A percentile compares a stretch with the other conserved stretches of the same genome.
Evolutionary conservation across 2,797 vertebrate genomes (phyloP).

Genomic region (Eurystomus glaucurus): DNA sequence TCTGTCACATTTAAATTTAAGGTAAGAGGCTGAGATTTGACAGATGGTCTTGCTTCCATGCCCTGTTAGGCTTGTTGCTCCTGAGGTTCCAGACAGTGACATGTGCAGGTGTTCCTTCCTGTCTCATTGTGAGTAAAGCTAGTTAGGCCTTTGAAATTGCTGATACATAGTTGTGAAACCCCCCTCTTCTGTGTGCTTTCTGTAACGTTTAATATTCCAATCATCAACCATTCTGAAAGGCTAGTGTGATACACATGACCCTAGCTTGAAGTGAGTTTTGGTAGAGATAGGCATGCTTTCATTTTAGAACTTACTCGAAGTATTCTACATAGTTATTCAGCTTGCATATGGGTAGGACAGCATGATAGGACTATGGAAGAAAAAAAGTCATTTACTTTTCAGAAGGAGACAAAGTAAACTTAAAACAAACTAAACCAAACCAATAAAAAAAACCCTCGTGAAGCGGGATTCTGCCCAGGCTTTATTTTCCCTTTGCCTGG

Average conservation of each 20-base stretch:
- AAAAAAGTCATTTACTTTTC: not conserved
- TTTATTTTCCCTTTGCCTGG: not conserved
- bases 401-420: not conserved
- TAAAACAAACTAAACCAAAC: not conserved
- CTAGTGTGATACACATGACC: no score
- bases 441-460: accelerated
- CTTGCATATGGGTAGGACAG: not conserved
- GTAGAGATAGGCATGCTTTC: not conserved
- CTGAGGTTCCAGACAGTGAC: not conserved
- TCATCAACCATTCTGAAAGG: not conserved
- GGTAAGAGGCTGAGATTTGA: not conserved
- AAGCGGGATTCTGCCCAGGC: not conserved
- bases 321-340: not conserved
- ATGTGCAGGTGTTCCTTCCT: not conserved
- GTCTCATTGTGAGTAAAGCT: not conserved
- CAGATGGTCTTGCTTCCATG: not conserved
- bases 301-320: not conserved
- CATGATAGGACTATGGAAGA: not conserved
- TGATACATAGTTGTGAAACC: not conserved
- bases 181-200: not conserved
- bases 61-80: not conserved
- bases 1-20: not conserved
- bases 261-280: not conserved
- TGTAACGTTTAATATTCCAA: not conserved
- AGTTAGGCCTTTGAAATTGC: not conserved